Evolutionary conservation across 2,113 vertebrate species (phyloP).

Genomic region (Triplophysa siluroides): DNA sequence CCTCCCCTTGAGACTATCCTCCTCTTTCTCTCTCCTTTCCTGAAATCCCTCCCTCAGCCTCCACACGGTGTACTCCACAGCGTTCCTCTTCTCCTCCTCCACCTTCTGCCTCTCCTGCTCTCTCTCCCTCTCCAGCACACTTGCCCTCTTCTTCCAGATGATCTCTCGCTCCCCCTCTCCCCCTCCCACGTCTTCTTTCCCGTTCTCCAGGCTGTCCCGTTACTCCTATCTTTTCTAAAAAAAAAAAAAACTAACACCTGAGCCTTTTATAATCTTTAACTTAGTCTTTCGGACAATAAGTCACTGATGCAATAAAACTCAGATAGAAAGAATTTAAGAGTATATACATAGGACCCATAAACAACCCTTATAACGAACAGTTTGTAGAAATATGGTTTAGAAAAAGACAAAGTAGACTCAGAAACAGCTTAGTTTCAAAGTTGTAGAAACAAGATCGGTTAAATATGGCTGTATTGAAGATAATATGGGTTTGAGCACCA

Average conservation of each 20-base stretch:
- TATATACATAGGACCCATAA: constrained; percentile 44
- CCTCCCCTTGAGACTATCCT: constrained; percentile 57
- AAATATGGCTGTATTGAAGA: constrained; percentile 49
- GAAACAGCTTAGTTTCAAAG: not conserved
- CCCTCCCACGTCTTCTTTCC: constrained; percentile 75
- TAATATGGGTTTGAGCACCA: constrained; percentile 45
- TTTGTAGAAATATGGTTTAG: constrained; percentile 39
- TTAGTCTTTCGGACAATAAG: not conserved
- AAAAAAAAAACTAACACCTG: constrained; percentile 44
- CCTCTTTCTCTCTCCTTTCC: constrained; percentile 69
- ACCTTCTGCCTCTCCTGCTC: constrained; percentile 69
- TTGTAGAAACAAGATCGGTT: constrained; percentile 33
- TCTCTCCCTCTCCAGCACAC: constrained; percentile 74
- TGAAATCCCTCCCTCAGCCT: constrained; percentile 77
- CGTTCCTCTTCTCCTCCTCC: constrained; percentile 62
- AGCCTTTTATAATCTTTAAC: not conserved
- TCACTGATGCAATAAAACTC: constrained; percentile 33
- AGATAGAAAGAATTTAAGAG: constrained; percentile 53
- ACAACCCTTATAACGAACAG: constrained; percentile 49
- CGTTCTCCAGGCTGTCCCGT: constrained; percentile 80
- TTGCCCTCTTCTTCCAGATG: constrained; percentile 78
- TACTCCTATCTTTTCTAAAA: constrained; percentile 45
- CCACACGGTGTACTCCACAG: constrained; percentile 75
- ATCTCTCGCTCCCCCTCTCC: constrained; percentile 75
- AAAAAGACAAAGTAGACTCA: constrained; percentile 38